Conservation (phyloP, 2,113 vertebrate genomes). For the Chionodraco myersi region DNA sequence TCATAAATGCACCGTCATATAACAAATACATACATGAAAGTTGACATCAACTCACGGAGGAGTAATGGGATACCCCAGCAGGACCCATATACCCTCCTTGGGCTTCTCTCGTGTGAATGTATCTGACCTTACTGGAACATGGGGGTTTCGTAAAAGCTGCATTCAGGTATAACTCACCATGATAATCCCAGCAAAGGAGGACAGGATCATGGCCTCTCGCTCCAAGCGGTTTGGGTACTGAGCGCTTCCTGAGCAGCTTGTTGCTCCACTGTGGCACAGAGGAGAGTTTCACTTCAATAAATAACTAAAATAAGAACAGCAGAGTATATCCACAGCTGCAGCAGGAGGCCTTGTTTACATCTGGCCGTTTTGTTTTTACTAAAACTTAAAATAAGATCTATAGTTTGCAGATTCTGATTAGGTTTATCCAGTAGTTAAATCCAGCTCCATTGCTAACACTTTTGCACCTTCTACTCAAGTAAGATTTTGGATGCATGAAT, state of each 20-base stretch:
- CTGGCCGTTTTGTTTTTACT: no score
- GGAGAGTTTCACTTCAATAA: neutral
- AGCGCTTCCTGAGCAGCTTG: conserved; percentile 18
- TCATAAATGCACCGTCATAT: no score
- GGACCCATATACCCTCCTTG: no score
- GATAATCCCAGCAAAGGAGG: conserved; percentile 88
- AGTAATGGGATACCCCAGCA: no score
- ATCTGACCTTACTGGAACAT: neutral
- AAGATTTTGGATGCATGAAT: neutral
- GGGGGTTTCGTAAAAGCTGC: neutral
- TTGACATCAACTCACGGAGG: no score
- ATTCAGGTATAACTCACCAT: conserved; percentile 81
- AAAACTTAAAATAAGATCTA: no score
- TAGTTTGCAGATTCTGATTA: no score
- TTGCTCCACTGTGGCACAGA: conserved; percentile 38
- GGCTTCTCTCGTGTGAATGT: no score
- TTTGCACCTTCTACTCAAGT: neutral
- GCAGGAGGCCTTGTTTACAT: neutral
- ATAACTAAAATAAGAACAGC: no score
- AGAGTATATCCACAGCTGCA: neutral
- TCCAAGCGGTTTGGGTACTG: conserved; percentile 80
- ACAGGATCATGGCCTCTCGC: conserved; percentile 91
- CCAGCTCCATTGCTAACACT: neutral
- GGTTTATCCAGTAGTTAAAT: no score
- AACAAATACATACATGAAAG: no score